Percentiles rank a stretch among this genome's conserved stretches.
Evolutionary conservation across 1,140 invertebrate species (phyloP).

Genomic region (Monochamus saltuarius): DNA sequence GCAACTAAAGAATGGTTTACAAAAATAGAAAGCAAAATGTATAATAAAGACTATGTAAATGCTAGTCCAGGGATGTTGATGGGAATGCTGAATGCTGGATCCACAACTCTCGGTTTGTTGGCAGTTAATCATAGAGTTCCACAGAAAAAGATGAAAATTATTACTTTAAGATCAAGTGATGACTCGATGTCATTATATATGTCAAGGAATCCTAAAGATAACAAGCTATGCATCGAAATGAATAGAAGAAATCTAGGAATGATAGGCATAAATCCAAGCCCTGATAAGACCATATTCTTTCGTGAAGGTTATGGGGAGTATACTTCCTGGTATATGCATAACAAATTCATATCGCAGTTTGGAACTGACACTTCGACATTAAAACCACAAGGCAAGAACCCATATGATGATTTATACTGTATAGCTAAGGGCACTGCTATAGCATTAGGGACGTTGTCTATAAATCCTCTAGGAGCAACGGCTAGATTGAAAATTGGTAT

Average conservation of each 20-base stretch:
- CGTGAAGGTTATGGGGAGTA: constrained; percentile 13
- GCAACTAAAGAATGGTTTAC: neutral
- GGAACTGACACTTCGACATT: constrained; percentile 23
- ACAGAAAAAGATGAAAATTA: constrained; percentile 15
- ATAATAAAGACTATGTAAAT: constrained; percentile 3
- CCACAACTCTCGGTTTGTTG: constrained; percentile 17
- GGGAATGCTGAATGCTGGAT: constrained; percentile 24
- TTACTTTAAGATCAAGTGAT: constrained; percentile 26
- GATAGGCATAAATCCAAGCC: constrained; percentile 18
- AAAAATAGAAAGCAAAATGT: too few species aligned
- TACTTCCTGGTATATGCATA: constrained; percentile 24
- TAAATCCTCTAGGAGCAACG: constrained; percentile 16
- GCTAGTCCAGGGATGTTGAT: constrained; percentile 23
- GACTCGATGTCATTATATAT: constrained; percentile 24
- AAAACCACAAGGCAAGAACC: constrained; percentile 21
- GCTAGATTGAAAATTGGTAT: constrained; percentile 13
- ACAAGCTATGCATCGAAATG: constrained; percentile 11
- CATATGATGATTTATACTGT: constrained; percentile 14
- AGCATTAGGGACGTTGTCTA: constrained; percentile 9
- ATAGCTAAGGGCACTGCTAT: constrained; percentile 19
- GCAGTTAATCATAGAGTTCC: constrained; percentile 19
- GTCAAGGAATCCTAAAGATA: neutral
- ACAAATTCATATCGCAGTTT: constrained; percentile 15
- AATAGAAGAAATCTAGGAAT: constrained; percentile 16
- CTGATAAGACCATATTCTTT: constrained; percentile 16